Evolutionary conservation across 2,113 vertebrate species (phyloP).

Genomic region (Ursus arctos): DNA sequence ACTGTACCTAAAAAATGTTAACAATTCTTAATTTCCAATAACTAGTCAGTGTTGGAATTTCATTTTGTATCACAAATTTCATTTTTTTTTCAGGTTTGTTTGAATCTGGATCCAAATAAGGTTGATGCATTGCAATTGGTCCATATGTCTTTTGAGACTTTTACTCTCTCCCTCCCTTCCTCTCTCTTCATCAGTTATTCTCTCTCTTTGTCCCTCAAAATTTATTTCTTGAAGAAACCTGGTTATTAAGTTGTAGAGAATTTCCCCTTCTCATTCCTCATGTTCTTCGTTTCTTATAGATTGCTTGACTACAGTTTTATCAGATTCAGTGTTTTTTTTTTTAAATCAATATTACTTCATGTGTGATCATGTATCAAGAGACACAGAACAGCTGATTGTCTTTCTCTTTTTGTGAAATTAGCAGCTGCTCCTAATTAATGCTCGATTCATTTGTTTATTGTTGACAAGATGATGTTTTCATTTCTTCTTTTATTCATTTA

Average conservation of each 20-base stretch:
- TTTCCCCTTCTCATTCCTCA: neutral
- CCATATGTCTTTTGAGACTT: neutral
- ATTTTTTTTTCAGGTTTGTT: neutral
- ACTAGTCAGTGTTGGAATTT: neutral
- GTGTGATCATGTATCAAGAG: neutral
- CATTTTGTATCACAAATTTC: neutral
- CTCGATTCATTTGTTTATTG: neutral
- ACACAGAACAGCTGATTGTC: neutral
- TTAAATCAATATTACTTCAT: neutral
- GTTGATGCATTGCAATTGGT: neutral
- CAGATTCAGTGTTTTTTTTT: neutral
- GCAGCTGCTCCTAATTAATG: neutral
- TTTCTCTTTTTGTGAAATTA: neutral
- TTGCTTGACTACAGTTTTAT: neutral
- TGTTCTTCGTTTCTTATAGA: neutral
- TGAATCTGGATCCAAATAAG: neutral
- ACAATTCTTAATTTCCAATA: neutral
- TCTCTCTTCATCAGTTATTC: neutral
- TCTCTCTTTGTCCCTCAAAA: neutral
- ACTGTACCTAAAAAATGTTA: neutral
- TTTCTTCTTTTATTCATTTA: neutral
- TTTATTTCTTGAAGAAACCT: neutral
- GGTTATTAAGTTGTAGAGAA: neutral
- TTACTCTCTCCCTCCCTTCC: neutral
- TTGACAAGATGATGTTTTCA: neutral